These are phyloP conservation scores for Asarcornis scutulata DNA, from an alignment of 2,113 vertebrate species.

Conservation along the genomic window DNA sequence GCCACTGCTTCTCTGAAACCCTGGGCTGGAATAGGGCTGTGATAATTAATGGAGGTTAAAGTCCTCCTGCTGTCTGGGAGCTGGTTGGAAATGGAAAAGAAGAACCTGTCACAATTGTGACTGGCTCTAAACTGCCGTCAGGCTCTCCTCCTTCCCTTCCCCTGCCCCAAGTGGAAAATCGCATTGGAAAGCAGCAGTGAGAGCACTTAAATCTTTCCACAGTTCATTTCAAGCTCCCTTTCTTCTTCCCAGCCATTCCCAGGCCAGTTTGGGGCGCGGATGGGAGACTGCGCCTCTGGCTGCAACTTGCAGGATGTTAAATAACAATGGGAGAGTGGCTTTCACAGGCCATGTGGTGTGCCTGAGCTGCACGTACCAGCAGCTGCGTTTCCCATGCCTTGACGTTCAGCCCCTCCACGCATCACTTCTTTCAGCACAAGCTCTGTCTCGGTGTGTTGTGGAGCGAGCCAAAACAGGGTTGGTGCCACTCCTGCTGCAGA, in stretches of 20 bases:
- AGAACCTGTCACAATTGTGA: slow-evolving; percentile 68
- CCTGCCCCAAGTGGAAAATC: slow-evolving; percentile 68
- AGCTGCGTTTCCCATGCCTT: slow-evolving; percentile 33
- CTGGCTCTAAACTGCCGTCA: slow-evolving; percentile 65
- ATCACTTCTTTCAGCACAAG: neutral
- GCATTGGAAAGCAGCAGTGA: slow-evolving; percentile 63
- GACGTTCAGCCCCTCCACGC: neutral
- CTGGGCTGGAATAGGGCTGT: neutral
- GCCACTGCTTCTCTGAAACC: neutral
- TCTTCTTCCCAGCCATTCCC: slow-evolving; percentile 63
- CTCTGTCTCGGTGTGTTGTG: neutral
- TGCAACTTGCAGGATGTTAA: slow-evolving; percentile 59
- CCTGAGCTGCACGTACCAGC: slow-evolving; percentile 27
- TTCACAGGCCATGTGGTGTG: slow-evolving; percentile 32
- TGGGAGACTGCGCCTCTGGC: slow-evolving; percentile 52
- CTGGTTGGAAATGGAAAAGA: slow-evolving; percentile 67
- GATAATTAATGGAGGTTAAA: slow-evolving; percentile 48
- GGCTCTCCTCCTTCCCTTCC: slow-evolving; percentile 55
- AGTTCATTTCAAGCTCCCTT: slow-evolving; percentile 69
- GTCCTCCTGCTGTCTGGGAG: slow-evolving; percentile 33
- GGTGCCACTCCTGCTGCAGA: neutral
- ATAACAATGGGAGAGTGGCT: slow-evolving; percentile 57
- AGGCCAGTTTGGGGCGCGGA: slow-evolving; percentile 50
- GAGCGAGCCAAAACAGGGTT: neutral
- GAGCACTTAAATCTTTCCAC: slow-evolving; percentile 72